Evolutionary conservation across 1,140 invertebrate genomes (phyloP).

Genomic region (Bombus pyrosoma): DNA sequence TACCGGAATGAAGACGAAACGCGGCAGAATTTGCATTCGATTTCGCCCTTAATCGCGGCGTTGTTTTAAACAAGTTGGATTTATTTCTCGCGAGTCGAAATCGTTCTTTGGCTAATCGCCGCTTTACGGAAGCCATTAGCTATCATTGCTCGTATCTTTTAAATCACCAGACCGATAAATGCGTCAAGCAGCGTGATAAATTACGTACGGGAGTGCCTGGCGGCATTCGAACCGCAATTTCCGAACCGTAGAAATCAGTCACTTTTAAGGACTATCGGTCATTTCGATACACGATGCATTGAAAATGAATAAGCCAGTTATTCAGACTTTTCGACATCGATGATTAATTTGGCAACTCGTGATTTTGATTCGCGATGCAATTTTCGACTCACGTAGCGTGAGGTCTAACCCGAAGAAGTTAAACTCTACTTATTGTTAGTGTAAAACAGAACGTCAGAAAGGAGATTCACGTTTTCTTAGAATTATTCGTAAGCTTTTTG

Average conservation of each 20-base stretch:
- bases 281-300: conserved; percentile 30
- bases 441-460: neutral
- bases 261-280: conserved; percentile 34
- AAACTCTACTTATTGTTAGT: neutral
- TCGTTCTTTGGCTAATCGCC: neutral
- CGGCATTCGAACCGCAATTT: conserved; percentile 46
- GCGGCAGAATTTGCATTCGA: neutral
- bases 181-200: conserved; percentile 51
- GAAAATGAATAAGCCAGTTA: conserved; percentile 28
- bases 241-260: conserved; percentile 49
- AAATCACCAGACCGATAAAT: conserved; percentile 18
- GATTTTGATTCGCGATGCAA: neutral
- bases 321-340: conserved; percentile 28
- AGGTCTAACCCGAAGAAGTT: neutral
- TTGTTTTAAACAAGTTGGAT: neutral
- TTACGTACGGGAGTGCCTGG: conserved; percentile 13
- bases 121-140: neutral
- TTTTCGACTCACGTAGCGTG: neutral
- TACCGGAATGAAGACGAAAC: neutral
- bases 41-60: neutral
- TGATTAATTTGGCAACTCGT: conserved; percentile 45
- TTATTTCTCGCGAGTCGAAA: neutral
- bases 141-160: neutral
- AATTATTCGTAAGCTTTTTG: neutral
- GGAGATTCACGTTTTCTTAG: neutral